Evolutionary conservation across 1,140 invertebrate genomes (phyloP).

Genomic region (Helicoverpa zea): DNA sequence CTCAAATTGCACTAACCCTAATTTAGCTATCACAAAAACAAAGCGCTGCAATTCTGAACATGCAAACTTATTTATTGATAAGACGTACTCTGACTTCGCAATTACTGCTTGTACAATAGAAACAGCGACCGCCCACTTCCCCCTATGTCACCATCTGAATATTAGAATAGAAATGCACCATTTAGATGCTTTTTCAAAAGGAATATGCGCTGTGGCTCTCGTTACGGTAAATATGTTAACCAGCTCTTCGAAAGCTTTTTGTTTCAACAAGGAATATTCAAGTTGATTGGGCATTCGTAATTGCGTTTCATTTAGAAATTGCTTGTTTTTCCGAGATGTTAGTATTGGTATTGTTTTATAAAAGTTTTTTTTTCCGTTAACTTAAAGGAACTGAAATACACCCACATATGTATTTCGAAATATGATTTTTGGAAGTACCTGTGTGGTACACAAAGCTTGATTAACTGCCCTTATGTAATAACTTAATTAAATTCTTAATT

Average conservation of each 20-base stretch:
- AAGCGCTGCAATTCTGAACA: not conserved
- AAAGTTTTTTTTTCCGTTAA: no score
- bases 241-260: constrained; percentile 18
- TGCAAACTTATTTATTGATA: constrained; percentile 26
- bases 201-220: constrained; percentile 14
- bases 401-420: no score
- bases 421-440: no score
- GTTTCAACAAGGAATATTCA: constrained; percentile 2
- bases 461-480: no score
- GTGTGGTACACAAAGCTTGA: no score
- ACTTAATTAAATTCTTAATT: no score
- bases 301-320: not conserved
- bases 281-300: not conserved
- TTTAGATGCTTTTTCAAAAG: constrained; percentile 24
- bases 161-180: constrained; percentile 28
- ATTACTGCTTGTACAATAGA: constrained; percentile 25
- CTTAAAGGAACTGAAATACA: no score
- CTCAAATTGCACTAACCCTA: not conserved
- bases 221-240: constrained; percentile 33
- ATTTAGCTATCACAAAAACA: constrained; percentile 8
- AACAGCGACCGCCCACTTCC: not conserved
- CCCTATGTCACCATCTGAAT: constrained; percentile 22
- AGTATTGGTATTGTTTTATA: not conserved
- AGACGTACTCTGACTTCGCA: not conserved
- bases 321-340: not conserved